Conservation (phyloP, 2,888 invertebrate genomes). For the Aricia artaxerxes region DNA sequence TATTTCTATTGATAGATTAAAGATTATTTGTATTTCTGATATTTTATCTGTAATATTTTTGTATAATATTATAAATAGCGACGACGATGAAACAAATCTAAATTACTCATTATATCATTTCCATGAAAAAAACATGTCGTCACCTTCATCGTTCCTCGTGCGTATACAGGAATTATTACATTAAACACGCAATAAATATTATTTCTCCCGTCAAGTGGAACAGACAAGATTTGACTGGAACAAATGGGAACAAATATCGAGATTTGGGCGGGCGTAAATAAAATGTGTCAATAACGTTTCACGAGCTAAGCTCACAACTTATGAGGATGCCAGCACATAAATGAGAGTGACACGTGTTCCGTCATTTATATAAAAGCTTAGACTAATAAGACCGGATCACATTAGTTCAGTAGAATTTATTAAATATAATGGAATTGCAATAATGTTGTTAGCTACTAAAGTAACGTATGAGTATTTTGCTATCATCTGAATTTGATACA, state of each 20-base stretch:
- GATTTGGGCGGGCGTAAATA: constrained; percentile 16
- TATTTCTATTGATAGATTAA: too few relatives aligned
- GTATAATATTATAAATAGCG: too few relatives aligned
- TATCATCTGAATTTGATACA: too few relatives aligned
- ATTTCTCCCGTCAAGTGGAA: background rate
- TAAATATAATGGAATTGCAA: background rate
- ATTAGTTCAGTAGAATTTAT: background rate
- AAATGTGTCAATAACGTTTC: constrained; percentile 27
- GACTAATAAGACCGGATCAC: background rate
- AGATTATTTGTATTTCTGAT: too few relatives aligned
- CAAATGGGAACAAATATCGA: constrained; percentile 7
- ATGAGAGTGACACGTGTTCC: background rate
- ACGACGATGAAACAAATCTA: too few relatives aligned
- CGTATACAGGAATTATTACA: background rate
- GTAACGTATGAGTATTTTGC: too few relatives aligned
- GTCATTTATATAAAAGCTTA: constrained; percentile 8
- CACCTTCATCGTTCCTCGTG: background rate
- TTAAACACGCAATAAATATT: background rate
- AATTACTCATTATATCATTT: background rate
- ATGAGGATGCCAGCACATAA: constrained; percentile 23
- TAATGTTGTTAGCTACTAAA: too few relatives aligned
- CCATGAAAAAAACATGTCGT: background rate
- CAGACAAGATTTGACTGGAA: constrained; percentile 9
- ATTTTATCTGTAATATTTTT: too few relatives aligned
- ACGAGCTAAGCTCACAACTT: constrained; percentile 20